A percentile compares a stretch with the other conserved stretches of the same genome.
phyloP scores from a whole-genome alignment of 2,113 vertebrate species.

The Trochalopteron elliotii region DNA sequence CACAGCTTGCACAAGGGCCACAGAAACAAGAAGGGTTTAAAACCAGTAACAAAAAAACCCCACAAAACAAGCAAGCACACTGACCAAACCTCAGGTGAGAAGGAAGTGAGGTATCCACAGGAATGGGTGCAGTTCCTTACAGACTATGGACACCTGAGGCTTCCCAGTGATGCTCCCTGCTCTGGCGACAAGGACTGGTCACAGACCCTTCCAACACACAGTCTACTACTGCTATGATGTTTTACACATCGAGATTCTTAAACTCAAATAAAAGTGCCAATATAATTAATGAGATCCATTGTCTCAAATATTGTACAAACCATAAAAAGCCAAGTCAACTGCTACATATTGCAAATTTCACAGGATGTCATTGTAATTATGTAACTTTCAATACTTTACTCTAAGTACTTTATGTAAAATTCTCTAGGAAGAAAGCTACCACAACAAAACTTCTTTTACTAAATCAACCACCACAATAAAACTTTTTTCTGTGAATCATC shows the following conservation, averaged over 20 bases:
- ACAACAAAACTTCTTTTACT: neutral
- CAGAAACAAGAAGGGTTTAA: neutral
- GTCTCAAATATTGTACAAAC: neutral
- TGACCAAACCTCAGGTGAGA: neutral
- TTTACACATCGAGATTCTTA: neutral
- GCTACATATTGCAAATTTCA: neutral
- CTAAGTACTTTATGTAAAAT: neutral
- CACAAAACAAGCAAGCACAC: neutral
- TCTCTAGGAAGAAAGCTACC: neutral
- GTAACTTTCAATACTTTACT: neutral
- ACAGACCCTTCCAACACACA: no score
- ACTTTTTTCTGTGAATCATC: neutral
- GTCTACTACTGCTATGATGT: neutral
- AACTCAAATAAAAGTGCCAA: neutral
- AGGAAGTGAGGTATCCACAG: neutral
- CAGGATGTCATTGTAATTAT: neutral
- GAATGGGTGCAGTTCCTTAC: neutral
- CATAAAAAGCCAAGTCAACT: neutral
- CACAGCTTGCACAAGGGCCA: neutral
- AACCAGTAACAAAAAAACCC: neutral
- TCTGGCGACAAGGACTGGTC: fast-evolving
- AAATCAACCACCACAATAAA: neutral
- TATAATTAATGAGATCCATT: neutral
- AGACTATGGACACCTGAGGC: fast-evolving
- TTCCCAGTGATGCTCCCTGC: neutral